Percentiles rank a stretch among this genome's conserved stretches.
phyloP scores from a whole-genome alignment of 2,888 invertebrate species.

The Agrochola lota region DNA sequence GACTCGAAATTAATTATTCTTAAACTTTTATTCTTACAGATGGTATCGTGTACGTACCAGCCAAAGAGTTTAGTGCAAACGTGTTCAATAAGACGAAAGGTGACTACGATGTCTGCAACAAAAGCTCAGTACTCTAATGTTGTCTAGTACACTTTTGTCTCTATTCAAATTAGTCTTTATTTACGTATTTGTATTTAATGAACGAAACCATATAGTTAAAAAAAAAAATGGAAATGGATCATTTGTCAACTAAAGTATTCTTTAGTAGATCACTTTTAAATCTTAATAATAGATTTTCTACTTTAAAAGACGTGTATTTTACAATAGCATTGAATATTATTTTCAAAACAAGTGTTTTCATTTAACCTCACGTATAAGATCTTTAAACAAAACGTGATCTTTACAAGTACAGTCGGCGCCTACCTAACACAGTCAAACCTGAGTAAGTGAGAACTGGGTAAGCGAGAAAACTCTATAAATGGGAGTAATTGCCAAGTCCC shows the following conservation, averaged over 20 bases:
- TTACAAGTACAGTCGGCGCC: conserved; percentile 29
- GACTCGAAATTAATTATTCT: no score
- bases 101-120: background rate
- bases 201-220: background rate
- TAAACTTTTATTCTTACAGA: conserved; percentile 8
- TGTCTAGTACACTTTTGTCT: background rate
- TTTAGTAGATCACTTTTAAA: background rate
- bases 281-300: background rate
- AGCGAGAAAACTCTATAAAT: no score
- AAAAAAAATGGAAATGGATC: background rate
- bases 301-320: background rate
- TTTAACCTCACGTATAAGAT: conserved; percentile 36
- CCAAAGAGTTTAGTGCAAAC: conserved; percentile 21
- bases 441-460: no score
- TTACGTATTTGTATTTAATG: background rate
- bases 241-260: background rate
- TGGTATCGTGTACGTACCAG: conserved; percentile 17
- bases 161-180: background rate
- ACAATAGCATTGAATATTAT: conserved; percentile 7
- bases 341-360: conserved; percentile 18
- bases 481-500: no score
- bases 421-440: background rate
- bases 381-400: conserved; percentile 30
- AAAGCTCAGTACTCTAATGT: conserved; percentile 13
- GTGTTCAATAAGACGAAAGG: conserved; percentile 18